phyloP scores from a whole-genome alignment of 1,140 invertebrate genomes.

The Heliothis virescens region DNA sequence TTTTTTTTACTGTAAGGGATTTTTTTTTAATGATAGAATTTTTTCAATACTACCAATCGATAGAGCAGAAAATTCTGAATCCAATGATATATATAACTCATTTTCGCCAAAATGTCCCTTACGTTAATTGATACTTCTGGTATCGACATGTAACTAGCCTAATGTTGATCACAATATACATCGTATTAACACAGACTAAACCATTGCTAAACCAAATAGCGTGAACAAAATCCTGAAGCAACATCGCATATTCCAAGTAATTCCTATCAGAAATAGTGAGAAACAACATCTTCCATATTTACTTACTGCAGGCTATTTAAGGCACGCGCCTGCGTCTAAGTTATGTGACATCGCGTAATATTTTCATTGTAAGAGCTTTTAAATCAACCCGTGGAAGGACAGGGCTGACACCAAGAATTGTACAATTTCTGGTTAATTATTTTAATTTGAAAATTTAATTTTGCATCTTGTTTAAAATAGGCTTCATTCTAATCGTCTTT shows the following conservation, averaged over 20 bases:
- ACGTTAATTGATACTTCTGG: no score
- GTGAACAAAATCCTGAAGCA: conserved; percentile 3
- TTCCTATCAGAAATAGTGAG: conserved; percentile 38
- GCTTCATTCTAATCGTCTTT: not conserved
- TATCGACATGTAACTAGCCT: no score
- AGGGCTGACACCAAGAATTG: conserved; percentile 24
- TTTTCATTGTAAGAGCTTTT: conserved; percentile 43
- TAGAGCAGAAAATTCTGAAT: no score
- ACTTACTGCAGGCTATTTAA: conserved; percentile 29
- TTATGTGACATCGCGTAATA: conserved; percentile 41
- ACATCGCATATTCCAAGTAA: conserved; percentile 25
- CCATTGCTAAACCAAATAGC: not conserved
- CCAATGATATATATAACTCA: no score
- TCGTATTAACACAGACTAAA: not conserved
- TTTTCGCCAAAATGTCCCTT: no score
- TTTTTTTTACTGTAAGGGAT: no score
- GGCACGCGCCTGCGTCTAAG: conserved; percentile 16
- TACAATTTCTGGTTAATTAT: conserved; percentile 11
- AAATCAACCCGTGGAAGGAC: conserved; percentile 20
- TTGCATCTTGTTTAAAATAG: not conserved
- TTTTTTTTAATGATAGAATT: no score
- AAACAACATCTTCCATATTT: conserved; percentile 36
- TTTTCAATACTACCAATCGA: no score
- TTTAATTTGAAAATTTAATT: conserved; percentile 3
- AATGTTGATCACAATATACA: not conserved